A percentile compares a stretch with the other conserved stretches of the same genome.
phyloP scores from a whole-genome alignment of 2,113 vertebrate genomes.

The Rhinichthys klamathensis region DNA sequence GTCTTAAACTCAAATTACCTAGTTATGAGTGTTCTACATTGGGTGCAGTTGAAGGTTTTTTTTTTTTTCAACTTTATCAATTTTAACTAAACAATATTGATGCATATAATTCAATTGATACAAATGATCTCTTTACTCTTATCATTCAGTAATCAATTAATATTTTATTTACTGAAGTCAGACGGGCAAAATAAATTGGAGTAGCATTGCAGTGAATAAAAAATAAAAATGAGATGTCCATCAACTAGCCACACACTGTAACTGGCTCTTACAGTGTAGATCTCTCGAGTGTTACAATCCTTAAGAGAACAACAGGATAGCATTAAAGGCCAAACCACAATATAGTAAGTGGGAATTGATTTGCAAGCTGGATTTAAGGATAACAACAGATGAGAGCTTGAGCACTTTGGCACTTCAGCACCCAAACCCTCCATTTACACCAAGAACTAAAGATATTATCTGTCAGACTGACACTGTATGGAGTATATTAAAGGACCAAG shows the following conservation, averaged over 20 bases:
- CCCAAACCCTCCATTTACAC: neutral
- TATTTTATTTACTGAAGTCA: neutral
- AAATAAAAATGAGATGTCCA: neutral
- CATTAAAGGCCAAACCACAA: neutral
- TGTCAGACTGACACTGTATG: neutral
- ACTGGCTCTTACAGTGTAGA: neutral
- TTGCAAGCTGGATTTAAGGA: neutral
- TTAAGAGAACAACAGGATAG: neutral
- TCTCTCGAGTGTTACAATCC: neutral
- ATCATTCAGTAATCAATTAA: neutral
- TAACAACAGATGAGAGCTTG: neutral
- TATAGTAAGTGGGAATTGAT: neutral
- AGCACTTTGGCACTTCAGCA: slow-evolving; percentile 9
- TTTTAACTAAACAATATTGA: neutral
- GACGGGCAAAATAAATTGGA: neutral
- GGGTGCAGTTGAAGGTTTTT: neutral
- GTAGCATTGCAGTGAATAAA: neutral
- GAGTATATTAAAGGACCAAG: neutral
- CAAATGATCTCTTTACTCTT: neutral
- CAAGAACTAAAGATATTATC: neutral
- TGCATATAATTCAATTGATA: neutral
- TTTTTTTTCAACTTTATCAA: neutral
- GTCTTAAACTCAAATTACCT: neutral
- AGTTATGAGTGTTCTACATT: neutral
- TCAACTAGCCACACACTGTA: neutral